These are phyloP conservation scores for Drosophila setifemur DNA, from an alignment of 1,140 invertebrate species.

Conservation along the genomic window DNA sequence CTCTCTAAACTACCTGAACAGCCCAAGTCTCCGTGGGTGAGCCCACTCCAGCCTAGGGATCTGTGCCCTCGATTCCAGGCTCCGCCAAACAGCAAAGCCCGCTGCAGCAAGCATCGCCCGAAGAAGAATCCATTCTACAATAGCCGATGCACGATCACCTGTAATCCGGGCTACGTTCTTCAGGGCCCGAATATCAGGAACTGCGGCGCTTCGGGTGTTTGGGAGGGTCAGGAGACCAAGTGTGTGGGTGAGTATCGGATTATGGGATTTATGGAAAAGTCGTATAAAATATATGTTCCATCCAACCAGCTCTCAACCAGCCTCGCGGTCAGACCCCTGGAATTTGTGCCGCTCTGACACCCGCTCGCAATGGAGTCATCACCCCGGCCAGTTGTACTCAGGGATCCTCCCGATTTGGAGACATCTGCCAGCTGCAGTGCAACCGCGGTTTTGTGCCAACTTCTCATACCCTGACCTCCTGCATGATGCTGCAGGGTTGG, in stretches of 20 bases:
- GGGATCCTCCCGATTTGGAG: constrained; percentile 79
- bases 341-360: constrained; percentile 78
- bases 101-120: constrained; percentile 79
- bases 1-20: too few species aligned
- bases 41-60: constrained; percentile 43
- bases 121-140: constrained; percentile 78
- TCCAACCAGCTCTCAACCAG: constrained; percentile 17
- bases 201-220: constrained; percentile 83
- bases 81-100: constrained; percentile 79
- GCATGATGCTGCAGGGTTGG: constrained; percentile 62
- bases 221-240: constrained; percentile 83
- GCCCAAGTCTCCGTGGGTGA: constrained; percentile 82
- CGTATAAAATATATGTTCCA: too few species aligned
- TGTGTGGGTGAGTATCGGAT: constrained; percentile 83
- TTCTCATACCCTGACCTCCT: constrained; percentile 33
- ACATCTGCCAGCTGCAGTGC: constrained; percentile 82
- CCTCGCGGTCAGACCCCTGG: neutral
- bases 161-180: constrained; percentile 83
- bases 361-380: constrained; percentile 82
- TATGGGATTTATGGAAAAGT: neutral
- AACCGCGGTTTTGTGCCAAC: constrained; percentile 75
- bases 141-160: constrained; percentile 85
- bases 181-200: constrained; percentile 83
- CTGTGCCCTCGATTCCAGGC: constrained; percentile 73
- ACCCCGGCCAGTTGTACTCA: constrained; percentile 82